phyloP scores from a whole-genome alignment of 2,113 vertebrate genomes.

The Aplodontia rufa region DNA sequence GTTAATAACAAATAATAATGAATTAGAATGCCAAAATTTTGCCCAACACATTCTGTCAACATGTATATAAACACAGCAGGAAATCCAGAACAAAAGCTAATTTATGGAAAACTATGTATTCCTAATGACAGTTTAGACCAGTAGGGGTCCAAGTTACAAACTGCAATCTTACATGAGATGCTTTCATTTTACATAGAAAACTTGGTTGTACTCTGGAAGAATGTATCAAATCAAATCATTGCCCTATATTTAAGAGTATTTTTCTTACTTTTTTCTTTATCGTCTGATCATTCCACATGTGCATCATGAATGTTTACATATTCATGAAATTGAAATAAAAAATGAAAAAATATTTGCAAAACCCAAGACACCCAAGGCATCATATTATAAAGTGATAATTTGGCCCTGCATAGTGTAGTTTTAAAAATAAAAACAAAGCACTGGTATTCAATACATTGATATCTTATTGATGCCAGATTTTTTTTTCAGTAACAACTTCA shows the following conservation, averaged over 20 bases:
- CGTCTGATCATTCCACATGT: slow-evolving; percentile 77
- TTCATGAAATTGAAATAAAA: slow-evolving; percentile 75
- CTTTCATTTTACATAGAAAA: slow-evolving; percentile 85
- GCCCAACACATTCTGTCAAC: slow-evolving; percentile 82
- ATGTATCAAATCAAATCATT: slow-evolving; percentile 85
- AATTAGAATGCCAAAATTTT: slow-evolving; percentile 81
- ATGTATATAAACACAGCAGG: slow-evolving; percentile 87
- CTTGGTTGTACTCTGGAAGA: slow-evolving; percentile 81
- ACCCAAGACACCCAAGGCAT: slow-evolving; percentile 22
- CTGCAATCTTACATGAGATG: slow-evolving; percentile 80
- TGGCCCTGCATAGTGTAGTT: background rate
- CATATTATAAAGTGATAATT: slow-evolving; percentile 7
- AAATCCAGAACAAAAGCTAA: slow-evolving; percentile 87
- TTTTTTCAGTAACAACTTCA: background rate
- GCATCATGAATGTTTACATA: slow-evolving; percentile 72
- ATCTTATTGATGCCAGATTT: background rate
- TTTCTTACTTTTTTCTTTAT: slow-evolving; percentile 79
- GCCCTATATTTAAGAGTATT: slow-evolving; percentile 80
- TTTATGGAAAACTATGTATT: slow-evolving; percentile 92
- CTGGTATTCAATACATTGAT: background rate
- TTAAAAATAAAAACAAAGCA: slow-evolving; percentile 16
- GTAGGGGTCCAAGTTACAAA: slow-evolving; percentile 88
- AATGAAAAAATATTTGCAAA: slow-evolving; percentile 61
- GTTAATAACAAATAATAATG: slow-evolving; percentile 79
- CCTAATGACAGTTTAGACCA: slow-evolving; percentile 88